Conservation (phyloP, 2,888 invertebrate genomes). For the Zaprionus lineosus region DNA sequence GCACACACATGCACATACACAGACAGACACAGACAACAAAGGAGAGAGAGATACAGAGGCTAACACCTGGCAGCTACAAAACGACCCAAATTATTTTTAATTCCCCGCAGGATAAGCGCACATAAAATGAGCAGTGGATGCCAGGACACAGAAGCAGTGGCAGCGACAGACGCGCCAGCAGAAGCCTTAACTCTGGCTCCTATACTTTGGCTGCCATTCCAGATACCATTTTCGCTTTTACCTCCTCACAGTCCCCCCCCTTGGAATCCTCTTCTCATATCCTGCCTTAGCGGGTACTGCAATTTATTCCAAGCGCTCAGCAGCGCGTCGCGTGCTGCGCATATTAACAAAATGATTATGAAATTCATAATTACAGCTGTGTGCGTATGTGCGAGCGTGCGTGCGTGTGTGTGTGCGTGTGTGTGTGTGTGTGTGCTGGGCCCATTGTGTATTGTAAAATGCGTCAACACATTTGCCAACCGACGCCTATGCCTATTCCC, state of each 20-base stretch:
- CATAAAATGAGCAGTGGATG: conserved; percentile 50
- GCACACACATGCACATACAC: no score
- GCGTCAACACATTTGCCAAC: conserved; percentile 72
- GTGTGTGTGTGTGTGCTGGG: conserved; percentile 38
- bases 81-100: conserved; percentile 78
- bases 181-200: conserved; percentile 7
- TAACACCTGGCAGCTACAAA: conserved; percentile 59
- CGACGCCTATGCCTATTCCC: conserved; percentile 27
- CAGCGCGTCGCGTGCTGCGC: conserved; percentile 67
- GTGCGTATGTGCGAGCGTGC: conserved; percentile 8
- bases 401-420: conserved; percentile 21
- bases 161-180: no score
- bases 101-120: conserved; percentile 70
- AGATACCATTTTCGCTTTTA: neutral
- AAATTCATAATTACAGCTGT: conserved; percentile 74
- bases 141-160: conserved; percentile 14
- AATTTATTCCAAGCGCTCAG: conserved; percentile 61
- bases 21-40: neutral
- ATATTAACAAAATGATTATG: conserved; percentile 79
- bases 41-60: conserved; percentile 13
- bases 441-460: conserved; percentile 74
- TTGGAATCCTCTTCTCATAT: no score
- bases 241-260: neutral
- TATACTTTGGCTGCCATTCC: conserved; percentile 3
- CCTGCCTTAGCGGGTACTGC: conserved; percentile 44